phyloP scores from a whole-genome alignment of 2,888 invertebrate genomes.

The Gastracanthus pulcherrimus region DNA sequence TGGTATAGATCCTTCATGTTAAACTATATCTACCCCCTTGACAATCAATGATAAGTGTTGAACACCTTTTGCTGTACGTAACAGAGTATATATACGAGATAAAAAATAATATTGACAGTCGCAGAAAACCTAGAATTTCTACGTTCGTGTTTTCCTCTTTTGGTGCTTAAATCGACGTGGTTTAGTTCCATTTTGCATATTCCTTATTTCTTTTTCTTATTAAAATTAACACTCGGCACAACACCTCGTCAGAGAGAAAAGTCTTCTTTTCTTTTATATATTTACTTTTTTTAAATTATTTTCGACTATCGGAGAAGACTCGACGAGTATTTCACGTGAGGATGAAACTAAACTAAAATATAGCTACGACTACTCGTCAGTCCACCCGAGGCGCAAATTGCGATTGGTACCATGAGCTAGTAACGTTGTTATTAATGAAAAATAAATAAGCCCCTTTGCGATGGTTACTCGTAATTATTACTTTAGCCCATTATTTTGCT shows the following conservation, averaged over 20 bases:
- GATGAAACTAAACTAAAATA: slow-evolving; percentile 44
- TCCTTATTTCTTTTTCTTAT: slow-evolving; percentile 29
- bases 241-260: slow-evolving; percentile 44
- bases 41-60: slow-evolving; percentile 36
- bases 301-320: slow-evolving; percentile 29
- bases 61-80: slow-evolving; percentile 48
- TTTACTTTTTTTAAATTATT: slow-evolving; percentile 13
- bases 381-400: slow-evolving; percentile 22
- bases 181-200: slow-evolving; percentile 36
- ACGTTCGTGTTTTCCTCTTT: slow-evolving; percentile 42
- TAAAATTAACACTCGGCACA: slow-evolving; percentile 53
- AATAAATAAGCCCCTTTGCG: slow-evolving; percentile 63
- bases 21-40: slow-evolving; percentile 51
- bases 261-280: slow-evolving; percentile 25
- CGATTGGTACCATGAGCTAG: slow-evolving; percentile 57
- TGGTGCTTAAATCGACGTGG: slow-evolving; percentile 43
- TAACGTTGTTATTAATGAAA: slow-evolving; percentile 53
- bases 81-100: slow-evolving; percentile 35
- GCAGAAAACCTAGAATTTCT: slow-evolving; percentile 47
- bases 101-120: slow-evolving; percentile 49
- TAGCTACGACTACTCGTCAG: slow-evolving; percentile 41
- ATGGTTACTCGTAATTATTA: slow-evolving; percentile 52
- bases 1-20: slow-evolving; percentile 18
- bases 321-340: slow-evolving; percentile 33
- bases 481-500: slow-evolving; percentile 44